Conservation (phyloP, 2,797 vertebrate genomes). For the Paguma larvata region DNA sequence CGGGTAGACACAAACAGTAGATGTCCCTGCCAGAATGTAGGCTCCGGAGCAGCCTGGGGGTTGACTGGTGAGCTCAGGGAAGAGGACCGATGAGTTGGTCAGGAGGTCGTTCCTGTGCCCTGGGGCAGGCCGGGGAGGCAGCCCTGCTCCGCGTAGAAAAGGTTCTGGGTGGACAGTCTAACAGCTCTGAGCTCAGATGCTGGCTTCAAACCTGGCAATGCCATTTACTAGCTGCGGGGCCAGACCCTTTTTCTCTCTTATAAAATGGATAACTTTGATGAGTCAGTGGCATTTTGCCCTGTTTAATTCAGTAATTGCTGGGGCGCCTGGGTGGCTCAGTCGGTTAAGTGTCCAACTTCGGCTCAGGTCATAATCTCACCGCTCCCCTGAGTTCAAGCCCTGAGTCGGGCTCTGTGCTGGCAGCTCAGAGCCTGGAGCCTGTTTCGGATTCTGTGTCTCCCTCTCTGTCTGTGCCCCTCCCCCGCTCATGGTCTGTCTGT, state of each 20-base stretch:
- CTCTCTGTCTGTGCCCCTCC: too few species aligned
- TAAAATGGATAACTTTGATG: slow-evolving; percentile 21
- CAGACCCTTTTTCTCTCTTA: slow-evolving; percentile 45
- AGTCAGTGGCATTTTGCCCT: not conserved
- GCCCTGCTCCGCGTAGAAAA: not conserved
- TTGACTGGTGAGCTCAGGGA: not conserved
- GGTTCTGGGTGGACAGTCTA: not conserved
- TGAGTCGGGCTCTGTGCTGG: too few species aligned
- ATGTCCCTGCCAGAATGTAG: not conserved
- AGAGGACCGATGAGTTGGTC: not conserved
- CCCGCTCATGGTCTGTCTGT: too few species aligned
- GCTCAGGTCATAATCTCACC: too few species aligned
- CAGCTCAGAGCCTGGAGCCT: too few species aligned
- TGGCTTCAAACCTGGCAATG: not conserved
- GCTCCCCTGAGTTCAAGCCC: too few species aligned
- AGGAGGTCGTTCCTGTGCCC: too few species aligned
- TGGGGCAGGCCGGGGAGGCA: not conserved
- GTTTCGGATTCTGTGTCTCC: too few species aligned
- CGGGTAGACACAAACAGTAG: not conserved
- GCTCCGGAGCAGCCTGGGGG: not conserved
- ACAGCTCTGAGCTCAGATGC: not conserved
- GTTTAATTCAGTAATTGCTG: not conserved
- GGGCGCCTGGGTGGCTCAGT: too few species aligned
- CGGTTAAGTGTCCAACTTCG: too few species aligned
- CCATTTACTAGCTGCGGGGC: not conserved